phyloP scores from a whole-genome alignment of 2,888 invertebrate species.

The Parasteatoda lunata region DNA sequence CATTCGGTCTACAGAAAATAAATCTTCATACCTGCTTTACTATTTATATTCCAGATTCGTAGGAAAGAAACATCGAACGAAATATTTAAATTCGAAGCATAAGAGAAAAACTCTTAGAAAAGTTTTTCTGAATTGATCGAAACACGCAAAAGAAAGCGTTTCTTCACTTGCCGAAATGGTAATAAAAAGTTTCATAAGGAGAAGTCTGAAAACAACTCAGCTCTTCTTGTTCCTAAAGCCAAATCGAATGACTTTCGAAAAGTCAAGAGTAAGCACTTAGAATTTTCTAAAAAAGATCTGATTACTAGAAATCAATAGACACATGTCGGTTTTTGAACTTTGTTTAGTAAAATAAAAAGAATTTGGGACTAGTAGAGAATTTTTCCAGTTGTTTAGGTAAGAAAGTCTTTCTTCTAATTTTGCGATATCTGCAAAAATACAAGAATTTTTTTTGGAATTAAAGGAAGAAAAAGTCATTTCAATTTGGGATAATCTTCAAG shows the following conservation, averaged over 20 bases:
- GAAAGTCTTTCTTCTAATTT: no score
- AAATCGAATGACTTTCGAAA: slow-evolving; percentile 50
- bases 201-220: slow-evolving; percentile 47
- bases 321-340: slow-evolving; percentile 8
- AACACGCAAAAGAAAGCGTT: slow-evolving; percentile 28
- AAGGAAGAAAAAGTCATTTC: no score
- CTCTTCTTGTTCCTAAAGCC: slow-evolving; percentile 19
- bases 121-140: slow-evolving; percentile 31
- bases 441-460: no score
- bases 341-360: neutral
- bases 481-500: no score
- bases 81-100: slow-evolving; percentile 48
- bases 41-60: slow-evolving; percentile 35
- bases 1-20: slow-evolving; percentile 1
- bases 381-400: neutral
- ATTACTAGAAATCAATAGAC: slow-evolving; percentile 58
- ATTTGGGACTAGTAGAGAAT: neutral
- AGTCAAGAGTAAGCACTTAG: slow-evolving; percentile 45
- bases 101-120: slow-evolving; percentile 13
- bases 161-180: slow-evolving; percentile 19
- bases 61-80: slow-evolving; percentile 11
- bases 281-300: slow-evolving; percentile 53
- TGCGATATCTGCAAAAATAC: no score
- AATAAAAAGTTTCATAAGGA: slow-evolving; percentile 33
- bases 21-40: neutral